These are phyloP conservation scores for Plectus sambesii DNA, from an alignment of 1,140 invertebrate species.

Conservation along the genomic window DNA sequence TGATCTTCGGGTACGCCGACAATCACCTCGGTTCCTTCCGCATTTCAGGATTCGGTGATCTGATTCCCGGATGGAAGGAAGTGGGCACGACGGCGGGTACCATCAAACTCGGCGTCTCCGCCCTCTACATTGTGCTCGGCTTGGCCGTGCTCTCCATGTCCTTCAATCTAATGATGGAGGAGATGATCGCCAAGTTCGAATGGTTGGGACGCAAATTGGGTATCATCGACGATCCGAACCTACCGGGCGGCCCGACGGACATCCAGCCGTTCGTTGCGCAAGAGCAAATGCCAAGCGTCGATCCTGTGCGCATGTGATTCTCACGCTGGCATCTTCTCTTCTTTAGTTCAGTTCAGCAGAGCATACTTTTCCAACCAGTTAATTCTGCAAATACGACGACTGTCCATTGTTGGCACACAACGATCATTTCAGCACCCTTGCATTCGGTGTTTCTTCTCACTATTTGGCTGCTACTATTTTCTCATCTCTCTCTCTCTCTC, in stretches of 20 bases:
- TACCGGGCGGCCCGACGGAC: background rate
- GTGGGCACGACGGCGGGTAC: slow-evolving; percentile 42
- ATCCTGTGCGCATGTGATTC: too few species aligned
- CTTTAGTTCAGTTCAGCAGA: too few species aligned
- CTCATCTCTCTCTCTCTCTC: too few species aligned
- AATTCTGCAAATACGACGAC: too few species aligned
- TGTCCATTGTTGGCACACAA: too few species aligned
- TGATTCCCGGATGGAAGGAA: slow-evolving; percentile 45
- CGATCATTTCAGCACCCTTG: too few species aligned
- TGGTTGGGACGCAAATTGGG: slow-evolving; percentile 48
- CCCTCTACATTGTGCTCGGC: slow-evolving; percentile 46
- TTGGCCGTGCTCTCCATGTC: slow-evolving; percentile 50
- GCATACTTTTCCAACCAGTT: too few species aligned
- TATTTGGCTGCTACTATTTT: too few species aligned
- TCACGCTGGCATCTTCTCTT: too few species aligned
- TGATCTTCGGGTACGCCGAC: background rate
- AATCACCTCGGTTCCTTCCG: background rate
- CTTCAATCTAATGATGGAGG: slow-evolving; percentile 49
- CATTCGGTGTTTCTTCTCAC: too few species aligned
- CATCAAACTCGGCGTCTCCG: slow-evolving; percentile 43
- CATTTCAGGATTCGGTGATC: slow-evolving; percentile 45
- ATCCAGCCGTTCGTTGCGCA: too few species aligned
- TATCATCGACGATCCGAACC: slow-evolving; percentile 36
- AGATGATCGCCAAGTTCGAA: slow-evolving; percentile 40
- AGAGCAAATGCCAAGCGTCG: too few species aligned